These are phyloP conservation scores for Ennomos quercinarius DNA, from an alignment of 2,888 invertebrate species.

Conservation along the genomic window DNA sequence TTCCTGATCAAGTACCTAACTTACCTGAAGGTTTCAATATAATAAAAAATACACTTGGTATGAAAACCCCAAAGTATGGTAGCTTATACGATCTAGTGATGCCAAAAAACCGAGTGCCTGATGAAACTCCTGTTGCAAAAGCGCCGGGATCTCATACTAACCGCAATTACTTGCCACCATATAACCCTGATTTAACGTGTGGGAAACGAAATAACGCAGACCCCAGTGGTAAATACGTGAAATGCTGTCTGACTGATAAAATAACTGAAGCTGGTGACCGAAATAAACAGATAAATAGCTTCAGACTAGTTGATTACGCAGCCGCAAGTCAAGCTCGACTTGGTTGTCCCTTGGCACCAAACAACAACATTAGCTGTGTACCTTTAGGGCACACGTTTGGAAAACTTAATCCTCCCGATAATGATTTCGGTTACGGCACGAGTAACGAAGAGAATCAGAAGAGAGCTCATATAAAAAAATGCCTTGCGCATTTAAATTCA, in stretches of 20 bases:
- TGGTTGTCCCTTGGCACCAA: conserved; percentile 62
- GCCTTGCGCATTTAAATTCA: conserved; percentile 64
- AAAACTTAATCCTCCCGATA: conserved; percentile 54
- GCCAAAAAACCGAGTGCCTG: conserved; percentile 45
- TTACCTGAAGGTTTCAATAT: conserved; percentile 48
- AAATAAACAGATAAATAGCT: conserved; percentile 50
- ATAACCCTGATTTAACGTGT: conserved; percentile 58
- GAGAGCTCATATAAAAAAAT: conserved; percentile 61
- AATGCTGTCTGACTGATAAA: conserved; percentile 55
- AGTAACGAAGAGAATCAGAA: conserved; percentile 50
- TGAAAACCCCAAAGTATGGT: conserved; percentile 35
- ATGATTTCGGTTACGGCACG: conserved; percentile 60
- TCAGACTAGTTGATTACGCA: conserved; percentile 56
- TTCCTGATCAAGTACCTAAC: conserved; percentile 46
- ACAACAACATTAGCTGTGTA: conserved; percentile 67
- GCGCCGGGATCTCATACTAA: conserved; percentile 42
- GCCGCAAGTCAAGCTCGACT: conserved; percentile 47
- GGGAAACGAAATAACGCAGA: conserved; percentile 60
- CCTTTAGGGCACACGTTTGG: conserved; percentile 73
- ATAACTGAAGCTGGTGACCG: conserved; percentile 48
- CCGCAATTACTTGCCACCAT: conserved; percentile 60
- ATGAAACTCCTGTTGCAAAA: conserved; percentile 41
- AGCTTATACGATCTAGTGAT: conserved; percentile 51
- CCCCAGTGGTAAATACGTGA: conserved; percentile 57
- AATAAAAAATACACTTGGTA: conserved; percentile 43